Percentiles rank a stretch among this genome's conserved stretches.
phyloP scores from a whole-genome alignment of 2,113 vertebrate genomes.

The Centropus bengalensis region DNA sequence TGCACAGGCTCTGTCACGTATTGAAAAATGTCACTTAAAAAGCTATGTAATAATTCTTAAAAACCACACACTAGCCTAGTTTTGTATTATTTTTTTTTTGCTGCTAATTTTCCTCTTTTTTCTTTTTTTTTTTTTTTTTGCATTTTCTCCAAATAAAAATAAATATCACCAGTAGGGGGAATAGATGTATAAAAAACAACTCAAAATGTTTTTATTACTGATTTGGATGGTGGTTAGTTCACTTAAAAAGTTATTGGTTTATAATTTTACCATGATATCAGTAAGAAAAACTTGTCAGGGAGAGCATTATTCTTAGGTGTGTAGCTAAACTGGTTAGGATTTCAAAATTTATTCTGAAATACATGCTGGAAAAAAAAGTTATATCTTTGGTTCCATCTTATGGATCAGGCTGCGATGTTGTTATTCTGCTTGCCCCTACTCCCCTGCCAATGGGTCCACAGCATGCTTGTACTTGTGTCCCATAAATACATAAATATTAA shows the following conservation, averaged over 20 bases:
- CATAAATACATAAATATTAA: accelerated
- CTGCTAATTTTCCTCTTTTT: not conserved
- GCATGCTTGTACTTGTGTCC: not conserved
- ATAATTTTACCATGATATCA: conserved; percentile 11
- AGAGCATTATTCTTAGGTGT: not conserved
- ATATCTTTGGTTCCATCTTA: not conserved
- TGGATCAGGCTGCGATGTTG: not conserved
- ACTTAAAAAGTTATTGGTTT: conserved; percentile 67
- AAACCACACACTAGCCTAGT: not conserved
- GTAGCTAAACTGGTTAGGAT: not conserved
- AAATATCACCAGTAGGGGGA: conserved; percentile 84
- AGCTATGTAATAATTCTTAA: not conserved
- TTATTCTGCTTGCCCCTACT: not conserved
- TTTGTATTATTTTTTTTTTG: conserved; percentile 18
- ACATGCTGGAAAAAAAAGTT: not conserved
- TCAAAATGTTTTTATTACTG: conserved; percentile 69
- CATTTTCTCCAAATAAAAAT: conserved; percentile 74
- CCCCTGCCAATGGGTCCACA: accelerated
- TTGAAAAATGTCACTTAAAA: not conserved
- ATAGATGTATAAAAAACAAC: conserved; percentile 82
- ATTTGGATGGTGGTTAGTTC: conserved; percentile 45
- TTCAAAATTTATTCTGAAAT: conserved; percentile 1
- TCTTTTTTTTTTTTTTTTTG: not conserved
- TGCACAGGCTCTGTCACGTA: accelerated
- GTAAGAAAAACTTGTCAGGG: not conserved